Conservation (phyloP, 2,888 invertebrate genomes). For the Polydesmus complanatus region DNA sequence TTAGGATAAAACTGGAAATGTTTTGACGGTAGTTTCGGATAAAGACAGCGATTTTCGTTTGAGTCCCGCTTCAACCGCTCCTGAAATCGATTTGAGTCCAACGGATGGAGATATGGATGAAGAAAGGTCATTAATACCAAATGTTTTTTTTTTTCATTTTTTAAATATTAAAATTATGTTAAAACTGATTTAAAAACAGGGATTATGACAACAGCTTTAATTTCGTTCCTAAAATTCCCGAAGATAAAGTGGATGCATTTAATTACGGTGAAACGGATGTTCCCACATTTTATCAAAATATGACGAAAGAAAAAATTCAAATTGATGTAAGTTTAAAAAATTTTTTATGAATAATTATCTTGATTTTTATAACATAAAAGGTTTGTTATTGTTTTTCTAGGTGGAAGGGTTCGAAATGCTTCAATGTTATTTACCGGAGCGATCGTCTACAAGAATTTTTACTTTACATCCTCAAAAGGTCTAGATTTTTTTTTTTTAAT, state of each 20-base stretch:
- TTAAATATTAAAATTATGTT: no score
- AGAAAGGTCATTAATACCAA: no score
- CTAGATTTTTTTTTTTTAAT: slow-evolving; percentile 4
- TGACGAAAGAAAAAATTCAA: slow-evolving; percentile 51
- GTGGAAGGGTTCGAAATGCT: slow-evolving; percentile 32
- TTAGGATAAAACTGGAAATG: neutral
- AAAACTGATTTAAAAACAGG: no score
- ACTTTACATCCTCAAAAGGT: slow-evolving; percentile 31
- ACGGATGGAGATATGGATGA: slow-evolving; percentile 18
- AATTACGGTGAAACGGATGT: slow-evolving; percentile 26
- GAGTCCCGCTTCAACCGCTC: slow-evolving; percentile 16
- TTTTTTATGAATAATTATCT: no score
- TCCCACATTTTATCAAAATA: slow-evolving; percentile 43
- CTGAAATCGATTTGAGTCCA: slow-evolving; percentile 22
- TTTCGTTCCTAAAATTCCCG: no score
- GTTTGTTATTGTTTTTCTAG: slow-evolving; percentile 21
- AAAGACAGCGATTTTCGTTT: slow-evolving; percentile 1
- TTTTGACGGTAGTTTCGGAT: slow-evolving; percentile 1
- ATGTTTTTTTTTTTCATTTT: no score
- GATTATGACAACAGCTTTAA: no score
- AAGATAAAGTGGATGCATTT: neutral
- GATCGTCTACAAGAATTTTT: slow-evolving; percentile 27
- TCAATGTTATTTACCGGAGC: slow-evolving; percentile 27
- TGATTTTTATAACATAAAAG: slow-evolving; percentile 12
- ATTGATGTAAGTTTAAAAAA: slow-evolving; percentile 39